Base-by-base conservation (phyloP, 2,888 invertebrate genomes). In the Thymelicus lineola region DNA sequence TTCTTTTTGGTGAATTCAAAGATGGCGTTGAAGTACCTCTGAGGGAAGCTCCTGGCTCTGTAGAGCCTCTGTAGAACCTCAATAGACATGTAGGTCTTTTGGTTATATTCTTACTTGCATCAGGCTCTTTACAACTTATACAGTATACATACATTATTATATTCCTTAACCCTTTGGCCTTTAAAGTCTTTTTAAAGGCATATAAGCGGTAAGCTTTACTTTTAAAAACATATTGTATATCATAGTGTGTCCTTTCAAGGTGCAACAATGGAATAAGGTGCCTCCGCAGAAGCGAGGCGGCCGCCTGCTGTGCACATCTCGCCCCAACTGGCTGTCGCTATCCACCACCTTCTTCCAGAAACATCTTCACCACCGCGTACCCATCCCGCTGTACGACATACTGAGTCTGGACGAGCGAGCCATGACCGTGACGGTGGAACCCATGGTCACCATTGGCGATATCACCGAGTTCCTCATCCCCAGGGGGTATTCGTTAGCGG, bases 251-350 rank as follows among this genome's bases (percentile, higher is more conserved):
- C 9, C 36, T 7, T 15, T 79, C 2, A 84, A 94, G 90, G 91
- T 95, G 0, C 92, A 89, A 79, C 76, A 89, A 83, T 95, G 95
- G 94, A 94, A 93, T 82, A 91, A 89, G 68, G 80, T 89, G 28
- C 94, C 95, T 0, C 63, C 82, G 7, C 75, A 82, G 7, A 14
- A 55, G 35, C 55, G 55, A 55, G 80, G 93, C 0, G 87, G 94
- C 6, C 95, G 95, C 67, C 87, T 95, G 0, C 90, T 96, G 15
- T 96, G 96, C 87, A 96, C 96, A 0, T 93, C 96, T 0, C 87
- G 96, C 7, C 96, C 96, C 5, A 96, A 96, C 86, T 96, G 96
- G 96, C 87, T 95, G 62, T 96, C 96, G 12, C 88, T 96, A 6
- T 96, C 96, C 10, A 95, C 95, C 1, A 96, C 95, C 0, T 96